Base-by-base conservation (phyloP, 2,113 vertebrate species). In the Merops nubicus region DNA sequence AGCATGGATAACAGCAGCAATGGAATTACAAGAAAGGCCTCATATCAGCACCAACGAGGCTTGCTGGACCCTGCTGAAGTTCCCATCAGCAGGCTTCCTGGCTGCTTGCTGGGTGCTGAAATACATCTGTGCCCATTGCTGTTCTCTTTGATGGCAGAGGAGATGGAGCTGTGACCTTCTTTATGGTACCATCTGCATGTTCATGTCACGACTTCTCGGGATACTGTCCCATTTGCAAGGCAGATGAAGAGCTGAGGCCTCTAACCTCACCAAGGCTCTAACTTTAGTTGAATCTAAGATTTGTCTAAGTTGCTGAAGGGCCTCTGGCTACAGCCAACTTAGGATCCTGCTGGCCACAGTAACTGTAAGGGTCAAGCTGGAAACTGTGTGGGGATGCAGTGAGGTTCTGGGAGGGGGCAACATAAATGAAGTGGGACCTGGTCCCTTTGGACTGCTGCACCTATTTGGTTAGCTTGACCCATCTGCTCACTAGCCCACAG, bases 361-460 rank as follows among this genome's bases (percentile, higher is more conserved):
- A 22, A 57, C 48, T 56, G 23, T 56, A 19, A 64, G 45, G 67
- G 73, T 65, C 38, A 45, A 53, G 28, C 56, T 50, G 45, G 36
- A 20, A 79, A 59, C 6, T 7, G 12, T 14, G 21, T 26, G 20
- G 29, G n/a, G 9, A 33, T 65, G 43, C 59, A 79, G 0, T 53
- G 51, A 67, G 29, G n/a, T 40, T 47, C n/a, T 73, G 51, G 14
- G 25, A 79, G 79, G 25, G 15, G 15, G n/a, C n/a, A n/a, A 28
- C n/a, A 16, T 74, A 10, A 15, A 13, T 43, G 36, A 53, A 29
- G 17, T 42, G 51, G 50, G 34, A n/a, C 15, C 19, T 0, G 0
- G 6, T 70, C 70, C 48, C 56, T 76, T 64, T 92, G 70, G 11
- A 47, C 65, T 36, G 18, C 25, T 78, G 23, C 62, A 42, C 20